Base-by-base conservation (phyloP, 2,888 invertebrate genomes). In the Cremastobaeus sp. region DNA sequence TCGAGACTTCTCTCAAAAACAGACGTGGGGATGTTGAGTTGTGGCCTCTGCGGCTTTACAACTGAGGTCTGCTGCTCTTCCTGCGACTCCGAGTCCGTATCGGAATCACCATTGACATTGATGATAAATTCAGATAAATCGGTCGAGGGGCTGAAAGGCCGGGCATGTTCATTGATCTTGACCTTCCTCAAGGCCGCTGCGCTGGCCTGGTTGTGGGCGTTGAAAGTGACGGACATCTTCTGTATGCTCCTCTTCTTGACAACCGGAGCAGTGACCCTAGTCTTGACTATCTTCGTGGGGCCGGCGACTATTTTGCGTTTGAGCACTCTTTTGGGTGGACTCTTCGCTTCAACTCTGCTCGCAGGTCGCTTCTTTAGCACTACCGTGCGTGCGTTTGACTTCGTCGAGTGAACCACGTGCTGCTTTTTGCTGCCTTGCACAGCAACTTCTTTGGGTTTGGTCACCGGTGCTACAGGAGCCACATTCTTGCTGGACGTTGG, bases 1-100 rank as follows among this genome's bases (percentile, higher is more conserved):
- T 83, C 86, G 1, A 88, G 79, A 12, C 85, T 86, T 57, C 79
- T 86, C 34, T 88, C 87, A 60, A 88, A 87, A n/a, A 88, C 88
- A 1, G 79, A 66, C 1, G 78, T 79, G 0, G 83, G 79, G 55
- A 84, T 81, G 3, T 76, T 55, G 1, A 81, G 62, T 0, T 48
- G 30, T 5, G 64, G 50, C 21, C 57, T 35, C 1, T 64, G 30
- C 12, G 32, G 43, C 6, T 15, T 0, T 1, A n/a, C n/a, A n/a
- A 1, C 14, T n/a, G 20, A 11, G 3, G 54, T 2, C 12, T 57
- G 55, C 9, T 55, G 69, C 0, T 20, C 25, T 18, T 82, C 82
- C 0, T 82, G 82, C 0, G 45, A 32, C 8, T 85, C 86, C 1
- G 84, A 79, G 37, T 86, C 86, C 50, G 81, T 86, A 9, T 86